These are phyloP conservation scores for Synchiropus splendidus DNA, from an alignment of 2,113 vertebrate genomes.

Conservation along the genomic window DNA sequence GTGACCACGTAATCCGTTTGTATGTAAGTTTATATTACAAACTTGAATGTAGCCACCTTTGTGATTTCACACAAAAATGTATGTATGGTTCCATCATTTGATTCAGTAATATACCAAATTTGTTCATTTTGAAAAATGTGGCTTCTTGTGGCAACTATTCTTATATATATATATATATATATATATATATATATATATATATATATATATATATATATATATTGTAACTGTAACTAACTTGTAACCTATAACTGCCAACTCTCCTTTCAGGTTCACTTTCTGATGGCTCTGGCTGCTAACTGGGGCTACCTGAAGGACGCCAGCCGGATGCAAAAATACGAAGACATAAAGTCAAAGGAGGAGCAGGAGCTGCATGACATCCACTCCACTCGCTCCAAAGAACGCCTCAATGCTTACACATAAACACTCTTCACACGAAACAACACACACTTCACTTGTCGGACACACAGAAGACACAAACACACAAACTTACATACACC, in stretches of 20 bases:
- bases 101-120: no score
- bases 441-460: constrained; percentile 41
- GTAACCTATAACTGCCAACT: neutral
- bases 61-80: no score
- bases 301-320: constrained; percentile 98
- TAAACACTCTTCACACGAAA: constrained; percentile 81
- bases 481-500: constrained; percentile 12
- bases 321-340: constrained; percentile 90
- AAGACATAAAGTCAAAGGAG: constrained; percentile 92
- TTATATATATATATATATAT: no score
- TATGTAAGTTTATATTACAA: no score
- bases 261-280: constrained; percentile 81
- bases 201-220: no score
- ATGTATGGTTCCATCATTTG: no score
- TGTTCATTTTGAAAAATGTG: no score
- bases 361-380: constrained; percentile 90
- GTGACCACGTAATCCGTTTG: no score
- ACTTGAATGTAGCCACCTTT: no score
- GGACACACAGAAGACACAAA: constrained; percentile 51
- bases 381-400: constrained; percentile 91
- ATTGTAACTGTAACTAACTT: no score
- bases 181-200: no score
- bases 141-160: no score
- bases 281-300: constrained; percentile 96
- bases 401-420: constrained; percentile 91